phyloP scores from a whole-genome alignment of 2,797 vertebrate species.

The Miichthys miiuy region DNA sequence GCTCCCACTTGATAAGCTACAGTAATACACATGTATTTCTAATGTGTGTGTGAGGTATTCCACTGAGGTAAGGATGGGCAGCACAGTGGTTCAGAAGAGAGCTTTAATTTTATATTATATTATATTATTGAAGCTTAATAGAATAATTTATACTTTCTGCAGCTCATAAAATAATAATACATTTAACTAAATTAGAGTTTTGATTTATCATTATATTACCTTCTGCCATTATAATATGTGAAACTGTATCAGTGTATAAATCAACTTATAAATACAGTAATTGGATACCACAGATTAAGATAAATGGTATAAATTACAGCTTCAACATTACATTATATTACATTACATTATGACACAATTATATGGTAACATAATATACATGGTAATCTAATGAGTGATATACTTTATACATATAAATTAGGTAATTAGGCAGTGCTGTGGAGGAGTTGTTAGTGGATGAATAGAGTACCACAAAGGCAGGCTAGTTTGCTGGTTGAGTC shows the following conservation, averaged over 20 bases:
- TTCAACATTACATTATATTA: conserved; percentile 50
- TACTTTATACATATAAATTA: conserved; percentile 73
- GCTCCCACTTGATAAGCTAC: conserved; percentile 21
- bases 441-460: conserved; percentile 56
- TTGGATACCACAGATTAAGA: conserved; percentile 44
- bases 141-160: conserved; percentile 8
- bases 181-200: conserved; percentile 37
- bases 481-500: conserved; percentile 55
- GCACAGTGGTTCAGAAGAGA: neutral
- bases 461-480: conserved; percentile 50
- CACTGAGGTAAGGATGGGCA: neutral
- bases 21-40: conserved; percentile 4
- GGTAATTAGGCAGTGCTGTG: conserved; percentile 59
- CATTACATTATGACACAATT: conserved; percentile 64
- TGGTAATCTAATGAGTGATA: conserved; percentile 68
- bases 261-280: conserved; percentile 55
- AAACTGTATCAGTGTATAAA: conserved; percentile 43
- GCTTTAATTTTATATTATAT: conserved; percentile 20
- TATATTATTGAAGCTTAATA: conserved; percentile 24
- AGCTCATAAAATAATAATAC: conserved; percentile 32
- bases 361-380: conserved; percentile 65
- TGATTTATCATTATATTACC: conserved; percentile 30
- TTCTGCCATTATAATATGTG: conserved; percentile 25
- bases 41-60: conserved; percentile 22
- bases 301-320: conserved; percentile 36